Percentiles rank a stretch among this genome's conserved stretches.
These are phyloP conservation scores for Isichthys henryi DNA, from an alignment of 2,113 vertebrate species.

Conservation along the genomic window DNA sequence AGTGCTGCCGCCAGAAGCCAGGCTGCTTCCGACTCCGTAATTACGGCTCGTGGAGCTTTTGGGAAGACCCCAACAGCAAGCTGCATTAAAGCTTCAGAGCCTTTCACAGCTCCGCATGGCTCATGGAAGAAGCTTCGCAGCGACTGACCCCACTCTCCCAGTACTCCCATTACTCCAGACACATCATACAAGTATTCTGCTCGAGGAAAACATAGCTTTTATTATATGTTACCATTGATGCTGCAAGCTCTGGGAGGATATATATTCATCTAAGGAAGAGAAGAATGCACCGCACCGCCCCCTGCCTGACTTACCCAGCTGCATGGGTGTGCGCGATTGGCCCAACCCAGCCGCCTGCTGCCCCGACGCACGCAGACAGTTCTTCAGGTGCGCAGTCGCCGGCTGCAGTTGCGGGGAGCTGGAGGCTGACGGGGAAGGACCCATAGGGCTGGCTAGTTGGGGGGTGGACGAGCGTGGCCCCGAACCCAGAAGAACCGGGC, in stretches of 20 bases:
- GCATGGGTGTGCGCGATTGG: constrained; percentile 67
- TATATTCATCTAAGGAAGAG: not conserved
- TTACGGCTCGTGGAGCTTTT: not conserved
- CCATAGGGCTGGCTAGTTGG: constrained; percentile 62
- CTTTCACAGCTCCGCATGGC: not conserved
- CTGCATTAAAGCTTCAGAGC: not conserved
- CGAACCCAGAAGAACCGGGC: constrained; percentile 57
- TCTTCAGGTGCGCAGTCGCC: constrained; percentile 66
- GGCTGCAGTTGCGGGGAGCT: constrained; percentile 62
- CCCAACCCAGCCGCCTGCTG: constrained; percentile 54
- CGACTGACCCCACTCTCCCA: constrained; percentile 23
- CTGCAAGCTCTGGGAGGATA: not conserved
- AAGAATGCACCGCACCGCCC: not conserved
- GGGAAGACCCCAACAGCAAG: not conserved
- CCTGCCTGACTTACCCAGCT: constrained; percentile 67
- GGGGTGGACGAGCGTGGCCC: constrained; percentile 49
- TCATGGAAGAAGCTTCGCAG: constrained; percentile 8
- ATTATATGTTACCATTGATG: not conserved
- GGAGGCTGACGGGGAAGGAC: constrained; percentile 32
- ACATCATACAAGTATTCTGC: not conserved
- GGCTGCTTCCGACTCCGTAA: not conserved
- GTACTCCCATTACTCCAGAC: not conserved
- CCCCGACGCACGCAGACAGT: constrained; percentile 70
- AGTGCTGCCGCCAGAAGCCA: not conserved
- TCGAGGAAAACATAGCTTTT: constrained; percentile 14